A percentile compares a stretch with the other conserved stretches of the same genome.
These are phyloP conservation scores for Lordiphosa mommai DNA, from an alignment of 1,140 invertebrate genomes.

Conservation along the genomic window DNA sequence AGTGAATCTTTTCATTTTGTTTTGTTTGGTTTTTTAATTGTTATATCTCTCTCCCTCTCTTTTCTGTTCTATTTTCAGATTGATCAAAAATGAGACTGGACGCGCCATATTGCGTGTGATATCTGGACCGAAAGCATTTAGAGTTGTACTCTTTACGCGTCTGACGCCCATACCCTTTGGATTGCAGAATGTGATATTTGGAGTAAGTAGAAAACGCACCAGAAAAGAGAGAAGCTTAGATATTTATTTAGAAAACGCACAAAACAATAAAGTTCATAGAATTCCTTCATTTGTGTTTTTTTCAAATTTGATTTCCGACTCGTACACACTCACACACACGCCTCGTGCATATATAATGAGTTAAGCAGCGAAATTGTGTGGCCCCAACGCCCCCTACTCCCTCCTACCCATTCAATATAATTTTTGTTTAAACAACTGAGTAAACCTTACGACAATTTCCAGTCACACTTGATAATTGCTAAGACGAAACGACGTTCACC, in stretches of 20 bases:
- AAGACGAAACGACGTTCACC: no score
- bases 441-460: neutral
- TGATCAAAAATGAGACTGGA: slow-evolving; percentile 87
- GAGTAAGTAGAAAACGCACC: slow-evolving; percentile 82
- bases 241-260: neutral
- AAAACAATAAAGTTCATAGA: neutral
- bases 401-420: neutral
- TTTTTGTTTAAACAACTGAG: neutral
- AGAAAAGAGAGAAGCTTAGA: neutral
- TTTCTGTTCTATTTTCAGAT: slow-evolving; percentile 63
- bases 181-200: slow-evolving; percentile 94
- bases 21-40: slow-evolving; percentile 38
- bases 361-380: neutral
- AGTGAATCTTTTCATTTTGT: neutral
- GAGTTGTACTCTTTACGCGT: slow-evolving; percentile 90
- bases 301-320: neutral
- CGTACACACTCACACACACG: no score
- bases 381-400: neutral
- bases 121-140: slow-evolving; percentile 90
- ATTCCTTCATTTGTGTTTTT: neutral
- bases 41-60: slow-evolving; percentile 1
- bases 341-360: neutral
- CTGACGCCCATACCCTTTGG: slow-evolving; percentile 96
- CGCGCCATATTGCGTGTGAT: slow-evolving; percentile 89
- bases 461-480: slow-evolving; percentile 1